A percentile compares a stretch with the other conserved stretches of the same genome.
Evolutionary conservation across 2,797 vertebrate genomes (phyloP).

Genomic region (Cetoscarus ocellatus): DNA sequence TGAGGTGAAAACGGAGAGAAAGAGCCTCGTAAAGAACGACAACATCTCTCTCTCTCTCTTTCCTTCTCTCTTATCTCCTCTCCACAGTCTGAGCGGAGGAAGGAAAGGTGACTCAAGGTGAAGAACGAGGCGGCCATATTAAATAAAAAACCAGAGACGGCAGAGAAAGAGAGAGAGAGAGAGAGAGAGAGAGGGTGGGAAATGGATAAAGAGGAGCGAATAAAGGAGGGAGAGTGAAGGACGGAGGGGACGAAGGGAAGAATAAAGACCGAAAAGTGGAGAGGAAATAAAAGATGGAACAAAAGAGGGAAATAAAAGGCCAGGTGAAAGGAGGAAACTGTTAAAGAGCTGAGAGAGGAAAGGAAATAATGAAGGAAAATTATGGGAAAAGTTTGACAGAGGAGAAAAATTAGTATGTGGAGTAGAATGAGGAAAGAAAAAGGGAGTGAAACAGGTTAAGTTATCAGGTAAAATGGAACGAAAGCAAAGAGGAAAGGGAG

Average conservation of each 20-base stretch:
- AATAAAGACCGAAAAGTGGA: not conserved
- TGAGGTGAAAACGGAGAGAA: slow-evolving; percentile 57
- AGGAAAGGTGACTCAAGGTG: slow-evolving; percentile 79
- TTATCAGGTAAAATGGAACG: no score
- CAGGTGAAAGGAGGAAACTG: not conserved
- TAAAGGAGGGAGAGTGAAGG: not conserved
- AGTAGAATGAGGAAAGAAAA: no score
- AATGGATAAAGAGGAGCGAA: not conserved
- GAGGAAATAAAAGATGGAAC: not conserved
- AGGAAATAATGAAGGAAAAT: not conserved
- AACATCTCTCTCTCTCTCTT: slow-evolving; percentile 42
- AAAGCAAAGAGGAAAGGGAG: no score
- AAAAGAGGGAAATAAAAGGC: not conserved
- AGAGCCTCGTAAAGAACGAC: slow-evolving; percentile 57
- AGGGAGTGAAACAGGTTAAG: no score
- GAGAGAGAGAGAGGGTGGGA: not conserved
- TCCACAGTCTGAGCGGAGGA: slow-evolving; percentile 73
- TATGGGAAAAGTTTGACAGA: no score
- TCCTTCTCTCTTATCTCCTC: slow-evolving; percentile 71
- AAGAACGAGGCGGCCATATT: slow-evolving; percentile 72
- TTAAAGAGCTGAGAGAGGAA: not conserved
- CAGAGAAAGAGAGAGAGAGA: not conserved
- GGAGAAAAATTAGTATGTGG: not conserved
- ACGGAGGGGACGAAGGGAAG: not conserved
- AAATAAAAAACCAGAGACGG: slow-evolving; percentile 50